Base-by-base conservation (phyloP, 1,140 invertebrate species). In the Penaeus vannamei region DNA sequence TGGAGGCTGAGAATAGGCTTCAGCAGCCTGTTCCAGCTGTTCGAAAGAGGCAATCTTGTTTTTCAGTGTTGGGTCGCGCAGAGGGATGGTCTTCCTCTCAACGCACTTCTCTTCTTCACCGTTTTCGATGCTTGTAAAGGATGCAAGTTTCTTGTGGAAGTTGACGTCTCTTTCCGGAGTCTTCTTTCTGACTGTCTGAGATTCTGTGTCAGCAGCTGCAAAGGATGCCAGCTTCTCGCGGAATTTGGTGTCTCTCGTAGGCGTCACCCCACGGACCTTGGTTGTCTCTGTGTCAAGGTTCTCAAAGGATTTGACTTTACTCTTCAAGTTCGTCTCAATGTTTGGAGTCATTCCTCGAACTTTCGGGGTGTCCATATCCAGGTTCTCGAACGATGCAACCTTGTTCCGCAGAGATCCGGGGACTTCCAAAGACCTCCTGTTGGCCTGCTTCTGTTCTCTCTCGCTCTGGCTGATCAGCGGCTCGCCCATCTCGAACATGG, bases 401-500 rank as follows among this genome's bases (percentile, higher is more conserved):
- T 87, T 91, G 87, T 69, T 90, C 77, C 89, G 86, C 53, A 92
- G 89, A n/a, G 91, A 90, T 36, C 77, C 83, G 20, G 90, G 91
- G n/a, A 92, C 84, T 42, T 92, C 92, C 29, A 92, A 81, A 66
- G 92, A 91, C 89, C 92, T 93, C 92, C 94, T 93, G 91, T 94
- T 84, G 26, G 80, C 76, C 19, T 85, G 81, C 42, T 83, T 92
- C 87, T 91, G 90, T 17, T 61, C 84, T 53, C 59, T 62, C 22
- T 90, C 80, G 80, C 46, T 80, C 36, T 72, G 82, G 59, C 84
- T 53, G 36, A 77, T 46, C 46, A 81, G 26, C 26, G 85, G 29
- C 14, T 85, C 90, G 62, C 84, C 90, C 86, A 92, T 95, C 92
- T 97, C 96, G 91, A 97, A 97, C 72, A 97, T 95, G 92, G 97